A percentile compares a stretch with the other conserved stretches of the same genome.
These are phyloP conservation scores for Pardosa pseudoannulata DNA, from an alignment of 2,888 invertebrate genomes.

Conservation along the genomic window DNA sequence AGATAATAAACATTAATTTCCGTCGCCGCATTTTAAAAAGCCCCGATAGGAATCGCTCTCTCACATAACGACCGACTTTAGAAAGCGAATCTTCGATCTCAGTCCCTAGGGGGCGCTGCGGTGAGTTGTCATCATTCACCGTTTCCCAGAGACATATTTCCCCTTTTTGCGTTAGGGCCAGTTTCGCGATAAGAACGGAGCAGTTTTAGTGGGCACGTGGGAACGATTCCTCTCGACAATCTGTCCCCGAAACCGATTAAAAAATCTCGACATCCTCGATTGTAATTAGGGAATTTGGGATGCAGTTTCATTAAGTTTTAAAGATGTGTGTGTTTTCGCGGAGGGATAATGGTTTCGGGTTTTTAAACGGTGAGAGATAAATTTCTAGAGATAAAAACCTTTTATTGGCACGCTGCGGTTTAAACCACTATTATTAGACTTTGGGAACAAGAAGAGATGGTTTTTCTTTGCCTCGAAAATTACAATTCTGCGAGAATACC, in stretches of 20 bases:
- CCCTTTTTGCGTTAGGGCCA: conserved; percentile 21
- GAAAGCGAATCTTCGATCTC: conserved; percentile 49
- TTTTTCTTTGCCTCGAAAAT: too few relatives aligned
- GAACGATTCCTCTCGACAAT: conserved; percentile 50
- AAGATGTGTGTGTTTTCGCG: conserved; percentile 37
- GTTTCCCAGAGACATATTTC: conserved; percentile 55
- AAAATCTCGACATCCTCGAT: conserved; percentile 42
- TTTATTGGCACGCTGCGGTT: neutral
- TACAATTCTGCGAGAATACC: too few relatives aligned
- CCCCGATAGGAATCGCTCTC: neutral
- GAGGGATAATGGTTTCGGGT: conserved; percentile 26
- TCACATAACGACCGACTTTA: neutral
- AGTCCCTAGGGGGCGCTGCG: conserved; percentile 60
- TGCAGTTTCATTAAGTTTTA: conserved; percentile 64
- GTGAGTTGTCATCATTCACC: conserved; percentile 52
- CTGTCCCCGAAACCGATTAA: conserved; percentile 48
- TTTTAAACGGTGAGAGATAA: conserved; percentile 11
- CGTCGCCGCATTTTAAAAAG: neutral
- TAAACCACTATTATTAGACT: neutral
- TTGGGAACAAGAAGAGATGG: neutral
- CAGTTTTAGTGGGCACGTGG: conserved; percentile 45
- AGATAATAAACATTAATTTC: conserved; percentile 14
- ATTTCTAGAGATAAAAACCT: neutral
- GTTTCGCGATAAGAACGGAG: conserved; percentile 41
- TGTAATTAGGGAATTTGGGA: conserved; percentile 53